Base-by-base conservation (phyloP, 2,888 invertebrate species). In the Plagiodera versicolora region DNA sequence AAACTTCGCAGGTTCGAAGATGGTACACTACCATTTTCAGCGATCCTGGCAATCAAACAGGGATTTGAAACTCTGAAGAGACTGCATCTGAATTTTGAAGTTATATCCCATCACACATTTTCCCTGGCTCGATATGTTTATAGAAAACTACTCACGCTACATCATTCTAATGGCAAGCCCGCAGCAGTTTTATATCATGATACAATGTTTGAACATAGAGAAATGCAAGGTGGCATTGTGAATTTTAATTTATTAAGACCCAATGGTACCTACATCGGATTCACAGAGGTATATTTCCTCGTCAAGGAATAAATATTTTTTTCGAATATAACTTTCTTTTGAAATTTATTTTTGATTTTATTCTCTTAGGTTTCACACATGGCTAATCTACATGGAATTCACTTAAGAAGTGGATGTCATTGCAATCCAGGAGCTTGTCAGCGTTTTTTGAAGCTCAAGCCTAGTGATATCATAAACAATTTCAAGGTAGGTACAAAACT, bases 341-440 rank as follows among this genome's bases (percentile, higher is more conserved):
- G n/a, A n/a, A n/a, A n/a, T n/a, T n/a, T n/a, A n/a, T n/a, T n/a
- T n/a, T n/a, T n/a, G n/a, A n/a, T n/a, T n/a, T n/a, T 24, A 24
- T 24, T 39, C 44, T 50, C 46, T 60, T 79, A 93, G 91, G 92
- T 97, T 61, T 87, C 93, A 73, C 91, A 94, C 74, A 88, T 98
- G 83, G 92, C 95, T 0, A 89, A 93, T 68, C 81, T 96, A 55
- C 90, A 94, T 76, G 89, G 90, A 70, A 90, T 98, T 53, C 89
- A 90, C 69, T 78, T 98, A 44, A 85, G 98, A 65, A 95, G 95
- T 1, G 98, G 98, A 0, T 98, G 98, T 77, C 95, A 97, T 77
- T 98, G 98, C 79, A 98, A 98, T 81, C 91, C 95, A 1, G 98
- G 98, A 11, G 92, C 96, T 1, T 98, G 98, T 76, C 93, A 95